Conservation (phyloP, 2,888 invertebrate genomes). For the Noctua pronuba region DNA sequence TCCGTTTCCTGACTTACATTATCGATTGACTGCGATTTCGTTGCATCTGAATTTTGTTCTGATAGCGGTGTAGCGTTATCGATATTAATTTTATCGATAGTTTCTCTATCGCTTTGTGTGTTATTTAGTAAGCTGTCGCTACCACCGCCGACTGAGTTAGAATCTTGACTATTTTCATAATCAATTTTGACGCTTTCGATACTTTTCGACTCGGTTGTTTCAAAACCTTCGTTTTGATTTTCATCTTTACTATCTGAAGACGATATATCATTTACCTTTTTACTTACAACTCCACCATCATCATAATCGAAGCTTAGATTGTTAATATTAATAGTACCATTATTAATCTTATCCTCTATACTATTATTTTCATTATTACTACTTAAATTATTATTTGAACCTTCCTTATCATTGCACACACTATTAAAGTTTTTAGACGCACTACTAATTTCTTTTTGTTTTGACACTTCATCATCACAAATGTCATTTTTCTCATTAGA, state of each 20-base stretch:
- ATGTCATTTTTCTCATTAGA: neutral
- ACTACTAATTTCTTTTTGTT: slow-evolving; percentile 4
- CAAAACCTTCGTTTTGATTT: slow-evolving; percentile 14
- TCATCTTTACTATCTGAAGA: neutral
- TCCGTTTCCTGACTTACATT: slow-evolving; percentile 27
- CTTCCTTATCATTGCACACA: slow-evolving; percentile 15
- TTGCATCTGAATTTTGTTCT: slow-evolving; percentile 5
- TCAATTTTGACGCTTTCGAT: neutral
- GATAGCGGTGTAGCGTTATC: slow-evolving; percentile 31
- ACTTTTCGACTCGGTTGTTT: neutral
- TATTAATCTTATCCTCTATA: slow-evolving; percentile 31
- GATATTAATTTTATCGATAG: slow-evolving; percentile 9
- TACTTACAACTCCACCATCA: neutral
- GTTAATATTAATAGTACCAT: slow-evolving; percentile 48
- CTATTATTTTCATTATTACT: slow-evolving; percentile 29
- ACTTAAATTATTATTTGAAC: slow-evolving; percentile 55
- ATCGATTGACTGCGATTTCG: slow-evolving; percentile 23
- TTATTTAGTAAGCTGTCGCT: slow-evolving; percentile 38
- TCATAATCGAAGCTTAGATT: slow-evolving; percentile 26
- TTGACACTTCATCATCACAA: slow-evolving; percentile 1
- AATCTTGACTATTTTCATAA: slow-evolving; percentile 39
- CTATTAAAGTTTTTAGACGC: slow-evolving; percentile 16
- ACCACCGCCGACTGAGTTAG: slow-evolving; percentile 19
- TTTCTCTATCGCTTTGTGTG: slow-evolving; percentile 7
- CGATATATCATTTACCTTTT: slow-evolving; percentile 2